Evolutionary conservation across 2,888 invertebrate genomes (phyloP).

Genomic region (Folsomia candida): DNA sequence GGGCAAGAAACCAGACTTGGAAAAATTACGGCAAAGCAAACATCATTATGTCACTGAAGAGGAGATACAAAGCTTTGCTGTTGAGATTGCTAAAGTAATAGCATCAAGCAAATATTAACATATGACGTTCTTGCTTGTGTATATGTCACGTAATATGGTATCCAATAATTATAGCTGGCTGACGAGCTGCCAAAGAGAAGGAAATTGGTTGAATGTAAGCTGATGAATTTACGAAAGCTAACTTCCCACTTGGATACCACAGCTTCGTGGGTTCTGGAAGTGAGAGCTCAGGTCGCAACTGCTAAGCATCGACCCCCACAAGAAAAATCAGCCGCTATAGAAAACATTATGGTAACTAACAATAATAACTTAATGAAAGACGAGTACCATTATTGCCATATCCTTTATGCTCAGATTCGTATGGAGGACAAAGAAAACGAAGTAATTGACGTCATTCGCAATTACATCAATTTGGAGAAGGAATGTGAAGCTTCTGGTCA

Average conservation of each 20-base stretch:
- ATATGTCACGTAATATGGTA: not conserved
- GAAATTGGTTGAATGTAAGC: slow-evolving; percentile 61
- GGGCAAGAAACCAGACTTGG: slow-evolving; percentile 58
- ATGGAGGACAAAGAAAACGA: slow-evolving; percentile 62
- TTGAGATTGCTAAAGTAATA: slow-evolving; percentile 56
- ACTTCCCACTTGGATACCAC: slow-evolving; percentile 60
- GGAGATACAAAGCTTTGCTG: slow-evolving; percentile 37
- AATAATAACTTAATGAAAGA: not conserved
- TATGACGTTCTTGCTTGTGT: not conserved
- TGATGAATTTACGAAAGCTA: slow-evolving; percentile 61
- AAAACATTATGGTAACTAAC: slow-evolving; percentile 39
- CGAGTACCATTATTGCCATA: not conserved
- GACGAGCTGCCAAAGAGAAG: slow-evolving; percentile 59
- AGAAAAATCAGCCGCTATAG: slow-evolving; percentile 42
- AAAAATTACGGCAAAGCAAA: slow-evolving; percentile 55
- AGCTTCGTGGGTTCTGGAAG: slow-evolving; percentile 60
- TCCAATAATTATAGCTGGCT: slow-evolving; percentile 44
- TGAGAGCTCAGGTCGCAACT: slow-evolving; percentile 47
- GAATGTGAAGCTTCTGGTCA: slow-evolving; percentile 58
- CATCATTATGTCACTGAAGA: slow-evolving; percentile 44
- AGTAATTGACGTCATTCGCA: slow-evolving; percentile 64
- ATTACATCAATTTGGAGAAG: slow-evolving; percentile 64
- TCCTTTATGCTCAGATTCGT: slow-evolving; percentile 50
- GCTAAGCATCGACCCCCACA: slow-evolving; percentile 46
- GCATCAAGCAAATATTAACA: slow-evolving; percentile 2